These are phyloP conservation scores for Lampris incognitus DNA, from an alignment of 2,113 vertebrate genomes.

Conservation along the genomic window DNA sequence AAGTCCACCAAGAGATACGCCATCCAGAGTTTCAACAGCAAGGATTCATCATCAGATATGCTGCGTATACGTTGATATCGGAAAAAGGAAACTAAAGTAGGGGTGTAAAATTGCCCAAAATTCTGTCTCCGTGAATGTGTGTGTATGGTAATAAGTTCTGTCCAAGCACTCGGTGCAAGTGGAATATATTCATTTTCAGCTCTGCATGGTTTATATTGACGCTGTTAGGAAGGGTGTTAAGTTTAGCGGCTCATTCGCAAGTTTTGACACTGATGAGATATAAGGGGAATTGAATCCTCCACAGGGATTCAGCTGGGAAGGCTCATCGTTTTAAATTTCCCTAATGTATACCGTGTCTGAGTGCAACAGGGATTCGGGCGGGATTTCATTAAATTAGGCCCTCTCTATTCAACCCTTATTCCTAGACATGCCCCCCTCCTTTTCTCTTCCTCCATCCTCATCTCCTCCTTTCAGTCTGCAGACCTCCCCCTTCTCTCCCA, in stretches of 20 bases:
- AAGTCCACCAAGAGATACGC: slow-evolving; percentile 60
- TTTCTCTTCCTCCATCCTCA: slow-evolving; percentile 57
- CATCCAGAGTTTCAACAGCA: slow-evolving; percentile 71
- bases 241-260: slow-evolving; percentile 35
- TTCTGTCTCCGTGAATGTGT: slow-evolving; percentile 9
- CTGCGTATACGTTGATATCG: slow-evolving; percentile 57
- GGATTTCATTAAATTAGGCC: slow-evolving; percentile 75
- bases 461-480: slow-evolving; percentile 44
- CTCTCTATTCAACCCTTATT: slow-evolving; percentile 50
- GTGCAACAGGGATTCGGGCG: slow-evolving; percentile 35
- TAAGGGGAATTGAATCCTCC: slow-evolving; percentile 39
- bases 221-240: background rate
- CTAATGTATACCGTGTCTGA: slow-evolving; percentile 65
- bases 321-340: slow-evolving; percentile 56
- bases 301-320: slow-evolving; percentile 46
- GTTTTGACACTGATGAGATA: slow-evolving; percentile 38
- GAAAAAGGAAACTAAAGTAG: background rate
- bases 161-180: slow-evolving; percentile 56
- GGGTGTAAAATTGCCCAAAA: slow-evolving; percentile 7
- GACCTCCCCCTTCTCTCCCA: slow-evolving; percentile 56
- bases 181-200: slow-evolving; percentile 50
- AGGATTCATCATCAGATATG: slow-evolving; percentile 75
- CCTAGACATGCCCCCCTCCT: slow-evolving; percentile 32
- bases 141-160: background rate
- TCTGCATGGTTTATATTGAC: slow-evolving; percentile 5